phyloP scores from a whole-genome alignment of 37 sponge, comb jelly and placozoan species.

The Halisarca cf. caerulea region DNA sequence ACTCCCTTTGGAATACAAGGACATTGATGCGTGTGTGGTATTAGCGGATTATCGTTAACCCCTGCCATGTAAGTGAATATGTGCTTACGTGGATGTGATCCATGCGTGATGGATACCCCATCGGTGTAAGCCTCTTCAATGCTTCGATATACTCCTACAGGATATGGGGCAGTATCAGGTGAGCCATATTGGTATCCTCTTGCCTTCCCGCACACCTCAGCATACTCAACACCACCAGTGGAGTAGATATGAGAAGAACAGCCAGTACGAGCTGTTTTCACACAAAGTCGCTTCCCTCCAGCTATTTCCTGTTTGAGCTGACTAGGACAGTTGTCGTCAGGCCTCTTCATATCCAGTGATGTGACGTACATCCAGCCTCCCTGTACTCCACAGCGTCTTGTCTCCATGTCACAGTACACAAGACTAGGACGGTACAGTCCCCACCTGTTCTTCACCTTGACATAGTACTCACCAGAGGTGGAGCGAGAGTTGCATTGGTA shows the following conservation, averaged over 20 bases:
- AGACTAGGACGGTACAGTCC: background rate
- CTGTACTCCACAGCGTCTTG: background rate
- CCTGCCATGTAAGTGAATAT: background rate
- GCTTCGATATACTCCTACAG: background rate
- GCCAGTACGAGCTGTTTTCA: background rate
- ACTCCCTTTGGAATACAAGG: too few species aligned
- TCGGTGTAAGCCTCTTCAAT: background rate
- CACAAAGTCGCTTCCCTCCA: background rate
- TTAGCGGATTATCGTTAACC: background rate
- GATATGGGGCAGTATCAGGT: background rate
- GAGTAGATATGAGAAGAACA: background rate
- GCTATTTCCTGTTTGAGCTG: too few species aligned
- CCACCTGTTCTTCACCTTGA: background rate
- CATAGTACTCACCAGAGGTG: background rate
- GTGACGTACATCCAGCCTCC: background rate
- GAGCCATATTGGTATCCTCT: background rate
- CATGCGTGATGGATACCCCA: constrained; percentile 3
- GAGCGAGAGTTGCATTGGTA: background rate
- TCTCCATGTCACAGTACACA: constrained; percentile 1
- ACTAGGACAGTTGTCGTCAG: too few species aligned
- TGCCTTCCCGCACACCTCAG: background rate
- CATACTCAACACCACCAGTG: background rate
- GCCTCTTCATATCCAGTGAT: too few species aligned
- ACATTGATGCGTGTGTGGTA: background rate
- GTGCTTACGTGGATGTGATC: background rate